Conservation (phyloP, 1,140 invertebrate genomes). For the Branchinecta lynchi region DNA sequence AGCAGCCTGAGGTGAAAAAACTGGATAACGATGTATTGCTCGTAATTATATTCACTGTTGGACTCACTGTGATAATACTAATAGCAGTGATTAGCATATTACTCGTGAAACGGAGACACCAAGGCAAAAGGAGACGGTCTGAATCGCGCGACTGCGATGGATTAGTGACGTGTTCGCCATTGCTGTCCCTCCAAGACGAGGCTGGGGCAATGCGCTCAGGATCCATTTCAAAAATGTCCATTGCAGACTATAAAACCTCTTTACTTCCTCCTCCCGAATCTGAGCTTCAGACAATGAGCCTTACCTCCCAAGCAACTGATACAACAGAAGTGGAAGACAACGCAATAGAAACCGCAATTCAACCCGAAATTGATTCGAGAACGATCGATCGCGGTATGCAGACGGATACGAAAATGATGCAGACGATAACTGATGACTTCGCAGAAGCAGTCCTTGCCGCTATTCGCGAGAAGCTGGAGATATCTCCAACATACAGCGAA, state of each 20-base stretch:
- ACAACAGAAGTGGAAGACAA: slow-evolving; percentile 16
- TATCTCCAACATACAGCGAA: slow-evolving; percentile 18
- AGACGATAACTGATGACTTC: slow-evolving; percentile 18
- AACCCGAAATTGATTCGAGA: not conserved
- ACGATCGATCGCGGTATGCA: slow-evolving; percentile 19
- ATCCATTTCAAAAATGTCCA: slow-evolving; percentile 18
- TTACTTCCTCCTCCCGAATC: not conserved
- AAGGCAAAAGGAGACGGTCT: not conserved
- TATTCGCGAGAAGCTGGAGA: slow-evolving; percentile 18
- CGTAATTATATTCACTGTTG: not conserved
- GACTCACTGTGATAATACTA: not conserved
- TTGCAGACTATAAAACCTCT: slow-evolving; percentile 17
- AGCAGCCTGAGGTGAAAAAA: not conserved
- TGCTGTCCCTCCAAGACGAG: not conserved
- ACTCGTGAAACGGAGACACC: not conserved
- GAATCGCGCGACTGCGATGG: not conserved
- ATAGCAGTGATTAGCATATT: not conserved
- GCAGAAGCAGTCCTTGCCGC: slow-evolving; percentile 18
- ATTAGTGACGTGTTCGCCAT: not conserved
- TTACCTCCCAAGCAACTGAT: slow-evolving; percentile 12
- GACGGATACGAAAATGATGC: slow-evolving; percentile 10
- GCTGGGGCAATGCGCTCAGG: slow-evolving; percentile 13
- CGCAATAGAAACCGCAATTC: not conserved
- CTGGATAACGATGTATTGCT: not conserved
- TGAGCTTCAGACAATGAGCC: not conserved